phyloP scores from a whole-genome alignment of 2,113 vertebrate species.

The Salvelinus sp. region DNA sequence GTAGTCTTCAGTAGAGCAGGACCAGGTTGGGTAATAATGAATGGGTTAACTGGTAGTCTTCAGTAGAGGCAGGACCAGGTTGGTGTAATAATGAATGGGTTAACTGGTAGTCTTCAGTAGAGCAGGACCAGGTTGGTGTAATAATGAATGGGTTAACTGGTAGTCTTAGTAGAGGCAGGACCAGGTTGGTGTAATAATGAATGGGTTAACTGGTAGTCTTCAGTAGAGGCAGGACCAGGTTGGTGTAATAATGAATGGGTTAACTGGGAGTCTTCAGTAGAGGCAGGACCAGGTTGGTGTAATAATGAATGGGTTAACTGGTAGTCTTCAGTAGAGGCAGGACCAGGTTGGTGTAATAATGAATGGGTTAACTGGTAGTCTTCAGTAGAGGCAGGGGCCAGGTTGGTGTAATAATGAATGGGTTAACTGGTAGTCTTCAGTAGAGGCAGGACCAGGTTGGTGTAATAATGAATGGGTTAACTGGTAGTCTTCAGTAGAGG shows the following conservation, averaged over 20 bases:
- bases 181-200: no score
- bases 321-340: neutral
- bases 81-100: constrained; percentile 24
- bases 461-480: no score
- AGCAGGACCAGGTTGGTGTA: neutral
- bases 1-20: no score
- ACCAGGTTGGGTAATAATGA: neutral
- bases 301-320: constrained; percentile 15
- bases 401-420: neutral
- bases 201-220: no score
- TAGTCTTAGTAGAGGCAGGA: neutral
- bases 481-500: no score
- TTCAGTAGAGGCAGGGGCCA: no score
- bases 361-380: no score
- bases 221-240: neutral
- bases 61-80: neutral
- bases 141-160: constrained; percentile 19
- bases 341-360: no score
- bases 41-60: constrained; percentile 25
- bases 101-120: neutral
- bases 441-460: neutral
- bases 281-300: constrained; percentile 9
- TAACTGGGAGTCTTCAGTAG: constrained; percentile 16
- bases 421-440: no score
- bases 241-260: constrained; percentile 10